Base-by-base conservation (phyloP, 2,113 vertebrate species). In the Chascanopsetta lugubris region DNA sequence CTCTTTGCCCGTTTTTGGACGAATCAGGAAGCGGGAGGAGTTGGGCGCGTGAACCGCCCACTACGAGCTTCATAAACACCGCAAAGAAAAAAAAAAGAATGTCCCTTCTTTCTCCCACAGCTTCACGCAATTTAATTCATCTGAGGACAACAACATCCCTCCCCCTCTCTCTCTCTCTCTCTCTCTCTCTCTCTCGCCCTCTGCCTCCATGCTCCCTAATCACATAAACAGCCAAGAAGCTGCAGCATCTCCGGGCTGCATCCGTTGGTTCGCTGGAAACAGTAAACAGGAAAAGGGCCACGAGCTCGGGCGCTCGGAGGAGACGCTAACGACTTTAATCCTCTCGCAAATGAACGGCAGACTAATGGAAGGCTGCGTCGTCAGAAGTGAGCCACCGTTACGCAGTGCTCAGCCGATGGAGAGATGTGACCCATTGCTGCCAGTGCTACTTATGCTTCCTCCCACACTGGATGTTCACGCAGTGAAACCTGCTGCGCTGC, bases 281-380 rank as follows among this genome's bases (percentile, higher is more conserved):
- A 69, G 60, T 60, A 57, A 71, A 42, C 8, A 12, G 53, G 48
- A 74, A 30, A 54, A 66, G 46, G n/a, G 54, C 76, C n/a, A 2
- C 4, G 61, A 40, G 66, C 54, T 3, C 34, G 13, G 34, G 15
- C 34, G n/a, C n/a, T 13, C 50, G 65, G 6, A 72, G 57, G 36
- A 15, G 51, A 58, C 53, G 73, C 75, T 85, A 80, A 87, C 79
- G 64, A 87, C 72, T 79, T 72, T 84, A 86, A 87, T 90, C 80
- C 78, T 79, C 56, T 53, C n/a, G 55, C 42, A 81, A 84, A 87
- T 74, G 71, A 77, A 68, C 63, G 48, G 46, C 29, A 42, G 26
- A 72, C 75, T 29, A 45, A 18, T 29, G 74, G 60, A 43, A 59
- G 66, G 64, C 72, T 69, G n/a, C n/a, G n/a, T 81, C 68, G 78